A percentile compares a stretch with the other conserved stretches of the same genome.
Conservation (phyloP, 2,888 invertebrate species). For the Trichopoda pennipes region DNA sequence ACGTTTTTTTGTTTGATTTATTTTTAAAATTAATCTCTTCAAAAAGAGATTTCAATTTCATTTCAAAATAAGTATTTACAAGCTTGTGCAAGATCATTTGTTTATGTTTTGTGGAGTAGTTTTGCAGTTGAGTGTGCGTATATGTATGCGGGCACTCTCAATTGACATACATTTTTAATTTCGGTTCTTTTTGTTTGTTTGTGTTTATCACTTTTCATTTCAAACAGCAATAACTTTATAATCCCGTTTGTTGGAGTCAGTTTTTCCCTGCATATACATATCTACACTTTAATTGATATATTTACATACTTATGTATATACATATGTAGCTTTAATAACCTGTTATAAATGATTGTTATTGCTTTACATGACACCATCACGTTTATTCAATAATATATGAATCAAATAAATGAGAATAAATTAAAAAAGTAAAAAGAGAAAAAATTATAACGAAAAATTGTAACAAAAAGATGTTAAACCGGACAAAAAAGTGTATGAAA, state of each 20-base stretch:
- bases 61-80: no score
- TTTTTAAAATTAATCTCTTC: no score
- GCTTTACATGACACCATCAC: not conserved
- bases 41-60: no score
- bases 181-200: slow-evolving; percentile 19
- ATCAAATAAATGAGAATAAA: slow-evolving; percentile 22
- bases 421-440: slow-evolving; percentile 13
- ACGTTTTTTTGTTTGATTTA: no score
- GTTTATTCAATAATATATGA: slow-evolving; percentile 12
- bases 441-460: slow-evolving; percentile 4
- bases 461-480: slow-evolving; percentile 44
- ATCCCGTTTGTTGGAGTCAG: not conserved
- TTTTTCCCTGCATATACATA: not conserved
- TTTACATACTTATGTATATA: no score
- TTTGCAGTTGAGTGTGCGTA: no score
- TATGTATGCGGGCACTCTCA: not conserved
- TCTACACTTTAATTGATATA: not conserved
- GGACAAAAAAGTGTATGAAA: slow-evolving; percentile 6
- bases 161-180: slow-evolving; percentile 41
- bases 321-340: slow-evolving; percentile 12
- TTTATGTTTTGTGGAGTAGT: no score
- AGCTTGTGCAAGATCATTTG: no score
- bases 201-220: slow-evolving; percentile 59
- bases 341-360: not conserved
- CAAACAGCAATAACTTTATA: slow-evolving; percentile 33